These are phyloP conservation scores for Sebastes paucispinis DNA, from an alignment of 2,797 vertebrate species.

Conservation along the genomic window DNA sequence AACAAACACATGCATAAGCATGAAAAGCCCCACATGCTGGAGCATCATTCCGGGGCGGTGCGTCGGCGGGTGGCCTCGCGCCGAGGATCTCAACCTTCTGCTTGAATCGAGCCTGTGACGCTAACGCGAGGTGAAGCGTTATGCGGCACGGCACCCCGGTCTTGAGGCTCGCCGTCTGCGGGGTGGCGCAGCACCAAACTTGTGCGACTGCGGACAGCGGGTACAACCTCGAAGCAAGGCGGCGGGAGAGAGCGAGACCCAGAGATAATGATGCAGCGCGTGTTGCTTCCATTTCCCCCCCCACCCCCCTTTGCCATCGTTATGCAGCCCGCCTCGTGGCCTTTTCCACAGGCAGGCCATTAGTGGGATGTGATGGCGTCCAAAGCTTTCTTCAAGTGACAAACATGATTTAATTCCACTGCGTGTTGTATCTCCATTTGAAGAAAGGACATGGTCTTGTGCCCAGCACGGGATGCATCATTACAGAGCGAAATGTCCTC, in stretches of 20 bases:
- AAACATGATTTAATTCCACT: conserved; percentile 48
- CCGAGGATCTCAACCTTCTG: conserved; percentile 2
- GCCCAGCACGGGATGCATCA: conserved; percentile 27
- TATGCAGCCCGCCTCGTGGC: conserved; percentile 37
- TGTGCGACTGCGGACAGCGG: not conserved
- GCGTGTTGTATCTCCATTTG: conserved; percentile 22
- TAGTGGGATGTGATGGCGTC: conserved; percentile 57
- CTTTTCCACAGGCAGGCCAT: conserved; percentile 55
- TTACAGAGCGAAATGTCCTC: conserved; percentile 46
- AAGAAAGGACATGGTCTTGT: conserved; percentile 11
- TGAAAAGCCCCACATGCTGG: conserved; percentile 17
- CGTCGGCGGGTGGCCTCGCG: not conserved
- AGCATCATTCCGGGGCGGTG: not conserved
- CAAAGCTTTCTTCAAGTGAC: conserved; percentile 45
- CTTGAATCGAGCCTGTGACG: conserved; percentile 24
- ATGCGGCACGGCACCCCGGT: not conserved
- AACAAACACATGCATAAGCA: conserved; percentile 31
- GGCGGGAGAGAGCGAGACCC: conserved; percentile 15
- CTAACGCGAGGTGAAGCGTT: conserved; percentile 48
- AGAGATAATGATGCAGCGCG: conserved; percentile 53
- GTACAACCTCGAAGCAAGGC: conserved; percentile 48
- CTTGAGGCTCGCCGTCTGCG: conserved; percentile 18
- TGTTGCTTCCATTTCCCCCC: not conserved
- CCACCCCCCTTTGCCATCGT: not conserved
- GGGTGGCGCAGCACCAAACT: conserved; percentile 21